A percentile compares a stretch with the other conserved stretches of the same genome.
Conservation (phyloP, 2,888 invertebrate species). For the Petrophora chlorosata region DNA sequence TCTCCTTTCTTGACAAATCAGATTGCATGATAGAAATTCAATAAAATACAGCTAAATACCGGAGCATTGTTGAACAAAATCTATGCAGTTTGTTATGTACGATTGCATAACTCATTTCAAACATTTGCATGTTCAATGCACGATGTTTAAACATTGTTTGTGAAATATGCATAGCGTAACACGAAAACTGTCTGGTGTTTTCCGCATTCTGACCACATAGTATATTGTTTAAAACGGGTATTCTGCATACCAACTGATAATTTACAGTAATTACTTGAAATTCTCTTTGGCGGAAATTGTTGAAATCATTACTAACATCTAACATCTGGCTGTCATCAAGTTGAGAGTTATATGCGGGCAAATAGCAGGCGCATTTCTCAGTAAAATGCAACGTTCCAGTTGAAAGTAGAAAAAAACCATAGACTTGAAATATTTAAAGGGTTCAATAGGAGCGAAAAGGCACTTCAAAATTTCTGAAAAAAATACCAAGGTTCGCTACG, state of each 20-base stretch:
- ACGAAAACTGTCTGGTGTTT: constrained; percentile 16
- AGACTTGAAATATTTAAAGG: too few species aligned
- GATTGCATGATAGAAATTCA: constrained; percentile 6
- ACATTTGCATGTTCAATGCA: constrained; percentile 27
- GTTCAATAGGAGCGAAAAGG: too few species aligned
- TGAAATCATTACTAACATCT: constrained; percentile 1
- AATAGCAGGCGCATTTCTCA: too few species aligned
- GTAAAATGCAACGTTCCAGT: too few species aligned
- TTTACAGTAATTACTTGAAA: constrained; percentile 16
- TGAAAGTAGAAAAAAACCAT: too few species aligned
- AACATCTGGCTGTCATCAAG: background rate
- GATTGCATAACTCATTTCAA: constrained; percentile 29
- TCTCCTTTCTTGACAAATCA: background rate
- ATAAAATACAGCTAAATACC: constrained; percentile 8
- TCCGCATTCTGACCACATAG: constrained; percentile 22
- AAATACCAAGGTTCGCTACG: too few species aligned
- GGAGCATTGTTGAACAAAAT: constrained; percentile 5
- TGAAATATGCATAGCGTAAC: constrained; percentile 8
- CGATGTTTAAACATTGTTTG: constrained; percentile 8
- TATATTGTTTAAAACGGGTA: constrained; percentile 13
- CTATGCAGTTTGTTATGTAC: constrained; percentile 23
- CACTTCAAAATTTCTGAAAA: too few species aligned
- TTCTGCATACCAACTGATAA: constrained; percentile 14
- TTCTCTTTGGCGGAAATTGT: constrained; percentile 9
- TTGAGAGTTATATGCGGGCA: background rate